Evolutionary conservation across 1,140 invertebrate species (phyloP).

Genomic region (Aphaenogaster ashmeadi): DNA sequence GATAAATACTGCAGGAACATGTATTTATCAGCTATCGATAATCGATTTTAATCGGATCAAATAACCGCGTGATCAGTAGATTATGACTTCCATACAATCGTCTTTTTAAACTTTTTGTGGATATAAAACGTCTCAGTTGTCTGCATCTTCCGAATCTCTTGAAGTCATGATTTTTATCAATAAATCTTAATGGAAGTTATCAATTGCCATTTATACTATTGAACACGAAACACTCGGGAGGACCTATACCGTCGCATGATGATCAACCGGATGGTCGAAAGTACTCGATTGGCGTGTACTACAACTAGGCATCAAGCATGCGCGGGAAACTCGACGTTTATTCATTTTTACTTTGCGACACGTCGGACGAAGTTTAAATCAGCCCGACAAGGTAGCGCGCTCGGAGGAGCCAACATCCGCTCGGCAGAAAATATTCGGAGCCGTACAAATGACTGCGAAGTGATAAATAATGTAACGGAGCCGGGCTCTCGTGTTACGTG

Average conservation of each 20-base stretch:
- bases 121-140: not conserved
- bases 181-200: not conserved
- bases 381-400: conserved; percentile 17
- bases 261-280: not conserved
- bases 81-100: not conserved
- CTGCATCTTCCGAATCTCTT: not conserved
- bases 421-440: conserved; percentile 68
- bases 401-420: conserved; percentile 40
- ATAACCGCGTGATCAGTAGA: not conserved
- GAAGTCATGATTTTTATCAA: not conserved
- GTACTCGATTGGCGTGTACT: not conserved
- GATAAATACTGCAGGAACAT: not conserved
- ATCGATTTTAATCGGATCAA: not conserved
- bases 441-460: conserved; percentile 77
- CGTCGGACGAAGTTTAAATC: conserved; percentile 51
- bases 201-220: not conserved
- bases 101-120: not conserved
- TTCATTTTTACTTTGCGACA: conserved; percentile 51
- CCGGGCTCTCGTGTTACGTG: conserved; percentile 77
- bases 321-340: conserved; percentile 6
- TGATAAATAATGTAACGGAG: conserved; percentile 81
- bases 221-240: not conserved
- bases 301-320: not conserved
- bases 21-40: not conserved
- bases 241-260: not conserved